Percentiles rank a stretch among this genome's conserved stretches.
These are phyloP conservation scores for Eilema depressum DNA, from an alignment of 2,888 invertebrate species.

Conservation along the genomic window DNA sequence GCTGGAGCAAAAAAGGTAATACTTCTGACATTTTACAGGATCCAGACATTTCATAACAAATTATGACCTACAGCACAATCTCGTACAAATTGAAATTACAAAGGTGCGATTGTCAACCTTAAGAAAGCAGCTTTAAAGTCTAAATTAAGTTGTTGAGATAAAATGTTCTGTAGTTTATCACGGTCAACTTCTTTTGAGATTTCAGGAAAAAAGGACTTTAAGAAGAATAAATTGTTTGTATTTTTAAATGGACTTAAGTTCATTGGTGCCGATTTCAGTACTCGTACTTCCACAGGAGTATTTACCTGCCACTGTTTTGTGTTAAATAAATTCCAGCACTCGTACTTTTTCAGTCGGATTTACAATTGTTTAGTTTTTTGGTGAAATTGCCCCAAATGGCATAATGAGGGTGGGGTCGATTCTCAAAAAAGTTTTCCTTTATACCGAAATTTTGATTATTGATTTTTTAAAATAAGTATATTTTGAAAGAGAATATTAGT, in stretches of 20 bases:
- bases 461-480: too few species aligned
- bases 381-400: too few species aligned
- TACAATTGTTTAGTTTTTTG: too few species aligned
- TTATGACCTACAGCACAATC: not conserved
- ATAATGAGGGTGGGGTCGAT: too few species aligned
- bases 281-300: too few species aligned
- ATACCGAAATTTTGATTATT: too few species aligned
- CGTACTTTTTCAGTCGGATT: too few species aligned
- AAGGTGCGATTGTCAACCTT: not conserved
- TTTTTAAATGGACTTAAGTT: not conserved
- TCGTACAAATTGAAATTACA: not conserved
- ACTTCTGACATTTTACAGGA: not conserved
- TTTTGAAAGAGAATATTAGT: too few species aligned
- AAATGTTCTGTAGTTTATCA: not conserved
- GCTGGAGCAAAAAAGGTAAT: constrained; percentile 1
- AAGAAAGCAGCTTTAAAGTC: not conserved
- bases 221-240: not conserved
- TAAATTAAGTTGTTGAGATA: not conserved
- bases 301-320: too few species aligned
- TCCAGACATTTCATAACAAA: constrained; percentile 7
- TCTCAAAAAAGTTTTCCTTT: too few species aligned
- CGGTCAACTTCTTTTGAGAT: not conserved
- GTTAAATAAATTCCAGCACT: too few species aligned
- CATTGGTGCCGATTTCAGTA: too few species aligned
- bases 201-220: not conserved